phyloP scores from a whole-genome alignment of 2,797 vertebrate species.

The Steatocranus sp. region DNA sequence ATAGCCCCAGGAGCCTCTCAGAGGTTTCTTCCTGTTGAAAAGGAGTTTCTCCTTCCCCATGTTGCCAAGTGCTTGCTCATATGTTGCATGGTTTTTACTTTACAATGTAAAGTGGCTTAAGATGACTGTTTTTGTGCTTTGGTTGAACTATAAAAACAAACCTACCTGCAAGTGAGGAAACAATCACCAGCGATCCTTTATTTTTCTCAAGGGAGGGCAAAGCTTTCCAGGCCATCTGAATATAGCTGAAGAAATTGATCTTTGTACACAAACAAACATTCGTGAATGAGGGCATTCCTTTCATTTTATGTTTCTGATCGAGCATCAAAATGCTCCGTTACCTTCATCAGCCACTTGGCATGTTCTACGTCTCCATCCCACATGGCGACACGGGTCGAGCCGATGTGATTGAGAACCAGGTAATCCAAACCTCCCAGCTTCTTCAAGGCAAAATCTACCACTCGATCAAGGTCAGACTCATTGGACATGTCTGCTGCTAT shows the following conservation, averaged over 20 bases:
- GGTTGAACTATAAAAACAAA: not conserved
- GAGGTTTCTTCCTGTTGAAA: too few species aligned
- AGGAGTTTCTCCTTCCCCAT: too few species aligned
- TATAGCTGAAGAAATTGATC: conserved; percentile 90
- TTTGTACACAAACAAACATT: conserved; percentile 47
- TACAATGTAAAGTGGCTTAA: not conserved
- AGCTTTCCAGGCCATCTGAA: conserved; percentile 78
- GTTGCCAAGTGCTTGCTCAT: too few species aligned
- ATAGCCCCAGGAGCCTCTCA: too few species aligned
- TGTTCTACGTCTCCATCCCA: conserved; percentile 79
- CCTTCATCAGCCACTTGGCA: conserved; percentile 81
- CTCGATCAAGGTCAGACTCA: conserved; percentile 72
- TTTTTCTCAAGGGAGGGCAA: conserved; percentile 77
- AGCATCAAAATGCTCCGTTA: conserved; percentile 34
- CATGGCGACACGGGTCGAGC: conserved; percentile 68
- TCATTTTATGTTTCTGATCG: not conserved
- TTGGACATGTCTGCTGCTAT: conserved; percentile 81
- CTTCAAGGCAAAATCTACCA: conserved; percentile 79
- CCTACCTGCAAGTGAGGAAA: conserved; percentile 84
- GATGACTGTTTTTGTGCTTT: not conserved
- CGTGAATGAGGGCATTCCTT: not conserved
- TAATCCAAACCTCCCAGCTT: conserved; percentile 84
- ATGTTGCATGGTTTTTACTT: not conserved
- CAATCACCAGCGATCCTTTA: conserved; percentile 79
- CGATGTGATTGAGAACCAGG: conserved; percentile 85